Base-by-base conservation (phyloP, 1,140 invertebrate species). In the Rhagoletis zephyria region DNA sequence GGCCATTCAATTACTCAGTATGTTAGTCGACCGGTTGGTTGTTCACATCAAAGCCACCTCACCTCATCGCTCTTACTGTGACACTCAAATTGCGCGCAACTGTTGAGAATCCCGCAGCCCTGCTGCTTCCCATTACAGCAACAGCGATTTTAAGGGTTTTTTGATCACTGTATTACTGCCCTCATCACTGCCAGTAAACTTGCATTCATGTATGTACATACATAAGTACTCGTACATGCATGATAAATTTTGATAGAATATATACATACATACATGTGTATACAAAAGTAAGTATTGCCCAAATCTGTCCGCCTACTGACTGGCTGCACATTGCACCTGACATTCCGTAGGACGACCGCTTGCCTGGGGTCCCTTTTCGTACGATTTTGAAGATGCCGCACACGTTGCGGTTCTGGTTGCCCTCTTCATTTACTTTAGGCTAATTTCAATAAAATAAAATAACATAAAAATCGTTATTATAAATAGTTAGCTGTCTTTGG, bases 241-340 rank as follows among this genome's bases (percentile, higher is more conserved):
- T 67, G 0, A 30, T 0, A 1, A 30, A 30, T n/a, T n/a, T n/a
- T 30, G 30, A 30, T 30, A 30, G 30, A 30, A 30, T 30, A 30
- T 30, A 30, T 30, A 30, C 65, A 0, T 40, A 48, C 67, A 48
- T 6, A 74, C 12, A 45, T 48, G 45, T 74, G 10, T 12, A 2
- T 40, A 5, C 67, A 74, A 9, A 48, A 42, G 42, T 45, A 42
- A 48, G 30, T 48, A 48, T 14, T 14, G 9, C 61, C 74, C n/a
- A 56, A 56, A 81, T 74, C 45, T 48, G 40, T 3, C 9, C 67
- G n/a, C 10, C 48, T 56, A 81, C 19, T 30, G 74, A n/a, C 48
- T 7, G 70, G 74, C 48, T 81, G n/a, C 4, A 42, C 51, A 19
- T 81, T 81, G 74, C 74, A 81, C 74, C 74, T 81, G 74, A 10